A percentile compares a stretch with the other conserved stretches of the same genome.
Conservation (phyloP, 2,797 vertebrate species). For the Galaxias olidus region DNA sequence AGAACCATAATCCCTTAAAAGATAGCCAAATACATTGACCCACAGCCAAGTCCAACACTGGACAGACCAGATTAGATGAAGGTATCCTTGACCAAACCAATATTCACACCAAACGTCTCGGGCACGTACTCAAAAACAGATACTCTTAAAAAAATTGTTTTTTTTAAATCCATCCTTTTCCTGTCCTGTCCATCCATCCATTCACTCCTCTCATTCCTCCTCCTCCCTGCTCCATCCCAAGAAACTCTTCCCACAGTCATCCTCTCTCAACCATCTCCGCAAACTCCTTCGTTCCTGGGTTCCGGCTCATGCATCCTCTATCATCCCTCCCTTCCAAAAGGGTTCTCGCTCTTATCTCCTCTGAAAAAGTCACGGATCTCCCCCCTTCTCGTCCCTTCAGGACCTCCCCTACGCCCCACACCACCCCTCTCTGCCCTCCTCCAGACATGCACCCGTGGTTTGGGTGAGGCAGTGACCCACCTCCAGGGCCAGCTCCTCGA, state of each 20-base stretch:
- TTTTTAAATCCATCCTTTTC: too few species aligned
- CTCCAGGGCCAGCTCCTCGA: conserved; percentile 89
- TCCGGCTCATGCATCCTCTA: too few species aligned
- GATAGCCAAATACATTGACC: neutral
- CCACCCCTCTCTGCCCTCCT: conserved; percentile 14
- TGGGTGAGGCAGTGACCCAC: conserved; percentile 69
- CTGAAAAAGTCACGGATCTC: neutral
- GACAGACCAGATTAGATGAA: too few species aligned
- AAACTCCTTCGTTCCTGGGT: neutral
- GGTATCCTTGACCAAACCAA: too few species aligned
- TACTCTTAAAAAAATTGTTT: too few species aligned
- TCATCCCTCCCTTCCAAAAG: too few species aligned
- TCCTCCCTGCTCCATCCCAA: neutral
- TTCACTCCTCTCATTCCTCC: neutral
- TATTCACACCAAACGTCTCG: too few species aligned
- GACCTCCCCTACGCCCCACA: neutral
- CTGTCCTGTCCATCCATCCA: neutral
- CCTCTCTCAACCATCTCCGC: neutral
- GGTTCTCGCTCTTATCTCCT: neutral
- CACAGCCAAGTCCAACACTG: neutral
- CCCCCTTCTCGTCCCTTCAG: neutral
- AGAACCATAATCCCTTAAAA: neutral
- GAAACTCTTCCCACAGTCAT: neutral
- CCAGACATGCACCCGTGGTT: conserved; percentile 28
- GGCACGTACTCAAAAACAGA: too few species aligned